A percentile compares a stretch with the other conserved stretches of the same genome.
phyloP scores from a whole-genome alignment of 2,797 vertebrate genomes.

The Uromys caudimaculatus region DNA sequence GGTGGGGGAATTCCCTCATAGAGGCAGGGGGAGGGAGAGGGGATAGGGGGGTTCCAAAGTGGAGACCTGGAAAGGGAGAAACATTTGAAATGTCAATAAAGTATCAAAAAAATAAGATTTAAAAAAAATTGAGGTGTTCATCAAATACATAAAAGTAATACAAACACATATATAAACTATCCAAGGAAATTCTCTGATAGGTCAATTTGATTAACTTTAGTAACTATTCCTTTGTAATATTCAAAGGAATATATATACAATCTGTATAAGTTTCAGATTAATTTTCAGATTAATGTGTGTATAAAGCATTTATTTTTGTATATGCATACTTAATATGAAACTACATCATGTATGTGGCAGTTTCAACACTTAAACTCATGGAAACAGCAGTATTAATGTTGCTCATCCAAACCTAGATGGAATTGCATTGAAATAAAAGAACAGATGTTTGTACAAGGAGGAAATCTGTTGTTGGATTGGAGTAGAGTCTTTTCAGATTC shows the following conservation, averaged over 20 bases:
- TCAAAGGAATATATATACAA: background rate
- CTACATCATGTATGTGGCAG: background rate
- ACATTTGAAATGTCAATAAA: too few relatives aligned
- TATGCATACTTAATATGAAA: background rate
- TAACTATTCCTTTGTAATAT: background rate
- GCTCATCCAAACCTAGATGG: background rate
- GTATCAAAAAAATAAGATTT: too few relatives aligned
- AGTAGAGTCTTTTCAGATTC: background rate
- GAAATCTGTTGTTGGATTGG: background rate
- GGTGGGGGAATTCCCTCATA: too few relatives aligned
- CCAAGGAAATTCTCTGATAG: background rate
- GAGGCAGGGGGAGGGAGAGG: too few relatives aligned
- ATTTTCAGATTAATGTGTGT: background rate
- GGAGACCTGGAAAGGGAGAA: too few relatives aligned
- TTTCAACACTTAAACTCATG: background rate
- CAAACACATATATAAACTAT: background rate
- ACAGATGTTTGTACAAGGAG: background rate
- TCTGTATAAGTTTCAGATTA: background rate
- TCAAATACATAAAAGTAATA: background rate
- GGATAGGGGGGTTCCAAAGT: too few relatives aligned
- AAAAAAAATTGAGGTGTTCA: background rate
- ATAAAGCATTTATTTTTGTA: background rate
- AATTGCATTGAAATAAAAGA: background rate
- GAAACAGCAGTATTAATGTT: background rate
- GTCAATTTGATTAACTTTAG: accelerated